Conservation (phyloP, 1,140 invertebrate genomes). For the Hormaphis cornu region DNA sequence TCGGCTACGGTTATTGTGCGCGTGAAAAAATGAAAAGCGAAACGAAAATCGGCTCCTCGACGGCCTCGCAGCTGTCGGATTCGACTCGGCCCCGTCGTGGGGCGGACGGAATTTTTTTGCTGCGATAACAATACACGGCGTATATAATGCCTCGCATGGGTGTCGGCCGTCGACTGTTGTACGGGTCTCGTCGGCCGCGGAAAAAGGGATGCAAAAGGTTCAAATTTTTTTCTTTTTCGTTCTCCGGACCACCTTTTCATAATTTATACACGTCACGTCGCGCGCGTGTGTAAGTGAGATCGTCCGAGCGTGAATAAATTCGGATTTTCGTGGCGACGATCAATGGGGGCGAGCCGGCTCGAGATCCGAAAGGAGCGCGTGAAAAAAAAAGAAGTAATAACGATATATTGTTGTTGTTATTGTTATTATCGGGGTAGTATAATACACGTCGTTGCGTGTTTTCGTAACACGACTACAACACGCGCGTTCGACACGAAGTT, state of each 20-base stretch:
- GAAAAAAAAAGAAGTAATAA: too few species aligned
- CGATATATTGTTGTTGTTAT: too few species aligned
- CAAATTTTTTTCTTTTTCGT: not conserved
- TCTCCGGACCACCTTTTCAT: not conserved
- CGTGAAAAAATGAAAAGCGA: not conserved
- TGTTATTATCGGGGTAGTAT: too few species aligned
- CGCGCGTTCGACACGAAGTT: not conserved
- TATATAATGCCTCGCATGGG: not conserved
- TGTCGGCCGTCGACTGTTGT: not conserved
- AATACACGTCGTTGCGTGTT: too few species aligned
- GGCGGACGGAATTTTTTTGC: not conserved
- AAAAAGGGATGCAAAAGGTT: not conserved
- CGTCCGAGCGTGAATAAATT: slow-evolving; percentile 28
- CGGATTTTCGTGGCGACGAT: not conserved
- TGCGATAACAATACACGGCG: not conserved
- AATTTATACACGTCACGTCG: not conserved
- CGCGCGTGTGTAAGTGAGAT: not conserved
- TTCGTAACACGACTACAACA: not conserved
- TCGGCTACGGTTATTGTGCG: too few species aligned
- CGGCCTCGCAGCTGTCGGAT: slow-evolving; percentile 15
- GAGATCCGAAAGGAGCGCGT: not conserved
- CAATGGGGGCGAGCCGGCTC: not conserved
- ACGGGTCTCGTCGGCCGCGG: not conserved
- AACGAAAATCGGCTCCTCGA: not conserved
- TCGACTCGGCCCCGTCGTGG: slow-evolving; percentile 6